Conservation (phyloP, 2,113 vertebrate species). For the Misgurnus mizolepis region DNA sequence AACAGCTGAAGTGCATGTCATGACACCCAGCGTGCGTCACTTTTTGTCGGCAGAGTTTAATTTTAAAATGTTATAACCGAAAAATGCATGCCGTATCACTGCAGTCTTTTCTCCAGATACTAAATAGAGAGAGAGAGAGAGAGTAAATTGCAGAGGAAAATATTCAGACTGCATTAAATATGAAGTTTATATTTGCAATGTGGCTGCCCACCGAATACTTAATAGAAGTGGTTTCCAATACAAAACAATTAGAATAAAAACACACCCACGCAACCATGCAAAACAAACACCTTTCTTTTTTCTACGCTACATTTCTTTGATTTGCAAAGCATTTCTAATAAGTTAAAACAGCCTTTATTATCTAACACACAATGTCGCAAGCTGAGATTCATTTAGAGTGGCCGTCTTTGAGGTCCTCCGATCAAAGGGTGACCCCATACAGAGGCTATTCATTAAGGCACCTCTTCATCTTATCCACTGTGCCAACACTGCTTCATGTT, state of each 20-base stretch:
- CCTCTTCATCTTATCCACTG: conserved; percentile 30
- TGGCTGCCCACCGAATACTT: neutral
- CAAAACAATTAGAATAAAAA: neutral
- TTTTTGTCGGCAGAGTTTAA: neutral
- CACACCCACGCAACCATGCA: neutral
- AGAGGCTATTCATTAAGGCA: conserved; percentile 41
- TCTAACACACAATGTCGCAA: conserved; percentile 29
- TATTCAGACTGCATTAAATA: neutral
- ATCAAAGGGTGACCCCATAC: conserved; percentile 43
- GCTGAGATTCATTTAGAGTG: conserved; percentile 14
- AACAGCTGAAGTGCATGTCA: neutral
- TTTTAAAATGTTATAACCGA: too few species aligned
- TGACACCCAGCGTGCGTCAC: conserved; percentile 10
- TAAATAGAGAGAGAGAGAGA: neutral
- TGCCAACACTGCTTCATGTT: conserved; percentile 53
- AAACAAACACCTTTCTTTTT: neutral
- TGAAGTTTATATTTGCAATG: neutral
- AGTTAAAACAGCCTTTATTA: conserved; percentile 24
- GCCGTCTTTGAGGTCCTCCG: conserved; percentile 30
- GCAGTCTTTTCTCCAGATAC: too few species aligned
- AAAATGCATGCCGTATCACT: too few species aligned
- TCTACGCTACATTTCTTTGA: neutral
- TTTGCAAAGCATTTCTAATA: conserved; percentile 28
- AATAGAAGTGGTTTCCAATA: too few species aligned
- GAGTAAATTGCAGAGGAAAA: neutral